Evolutionary conservation across 2,113 vertebrate species (phyloP).

Genomic region (Pantherophis guttatus): DNA sequence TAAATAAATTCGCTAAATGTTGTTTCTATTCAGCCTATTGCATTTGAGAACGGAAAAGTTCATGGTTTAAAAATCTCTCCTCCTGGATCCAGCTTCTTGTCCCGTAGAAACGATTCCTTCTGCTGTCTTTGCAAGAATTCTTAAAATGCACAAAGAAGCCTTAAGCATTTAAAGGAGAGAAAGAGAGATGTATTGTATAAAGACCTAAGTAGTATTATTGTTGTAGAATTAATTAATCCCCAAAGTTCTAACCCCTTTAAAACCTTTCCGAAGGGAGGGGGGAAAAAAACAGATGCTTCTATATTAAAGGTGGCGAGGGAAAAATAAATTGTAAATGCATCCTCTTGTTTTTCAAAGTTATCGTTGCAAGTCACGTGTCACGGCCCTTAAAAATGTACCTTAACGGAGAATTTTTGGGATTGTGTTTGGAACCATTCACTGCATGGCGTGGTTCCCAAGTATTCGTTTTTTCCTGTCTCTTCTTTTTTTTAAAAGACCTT

Average conservation of each 20-base stretch:
- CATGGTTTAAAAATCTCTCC: neutral
- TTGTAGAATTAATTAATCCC: conserved; percentile 10
- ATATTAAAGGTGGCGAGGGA: neutral
- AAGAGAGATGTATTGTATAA: neutral
- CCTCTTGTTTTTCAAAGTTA: conserved; percentile 7
- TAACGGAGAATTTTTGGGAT: neutral
- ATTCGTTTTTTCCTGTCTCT: conserved; percentile 39
- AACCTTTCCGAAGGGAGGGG: neutral
- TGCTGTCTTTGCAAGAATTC: neutral
- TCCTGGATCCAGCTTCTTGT: neutral
- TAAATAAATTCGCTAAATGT: neutral
- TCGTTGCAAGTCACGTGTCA: conserved; percentile 1
- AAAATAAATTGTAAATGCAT: conserved; percentile 15
- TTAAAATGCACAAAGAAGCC: neutral
- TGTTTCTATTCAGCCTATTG: neutral
- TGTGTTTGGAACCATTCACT: conserved; percentile 34
- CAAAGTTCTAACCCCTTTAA: neutral
- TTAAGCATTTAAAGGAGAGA: neutral
- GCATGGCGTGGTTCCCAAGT: conserved; percentile 45
- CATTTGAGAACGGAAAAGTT: neutral
- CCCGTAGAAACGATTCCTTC: neutral
- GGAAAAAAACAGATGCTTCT: conserved; percentile 24
- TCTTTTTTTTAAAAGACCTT: neutral
- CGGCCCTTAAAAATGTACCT: neutral
- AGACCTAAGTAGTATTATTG: conserved; percentile 6